These are phyloP conservation scores for Crematogaster levior DNA, from an alignment of 2,888 invertebrate genomes.

Conservation along the genomic window DNA sequence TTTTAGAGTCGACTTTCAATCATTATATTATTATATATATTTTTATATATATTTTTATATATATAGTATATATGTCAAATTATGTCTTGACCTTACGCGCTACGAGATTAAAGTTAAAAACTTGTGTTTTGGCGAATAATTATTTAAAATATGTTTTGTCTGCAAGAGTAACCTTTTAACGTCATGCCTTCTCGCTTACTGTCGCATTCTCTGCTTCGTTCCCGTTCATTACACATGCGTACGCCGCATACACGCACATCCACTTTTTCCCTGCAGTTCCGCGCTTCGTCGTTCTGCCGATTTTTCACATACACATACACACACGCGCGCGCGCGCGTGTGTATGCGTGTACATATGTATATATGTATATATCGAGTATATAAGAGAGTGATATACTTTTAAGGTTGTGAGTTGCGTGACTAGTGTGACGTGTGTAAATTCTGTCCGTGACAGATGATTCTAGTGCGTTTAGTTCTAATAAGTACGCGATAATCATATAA, in stretches of 20 bases:
- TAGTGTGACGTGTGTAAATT: constrained; percentile 24
- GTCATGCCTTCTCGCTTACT: constrained; percentile 45
- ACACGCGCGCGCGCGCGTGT: background rate
- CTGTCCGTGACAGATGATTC: constrained; percentile 59
- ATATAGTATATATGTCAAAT: constrained; percentile 70
- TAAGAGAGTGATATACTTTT: constrained; percentile 8
- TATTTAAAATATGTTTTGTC: constrained; percentile 85
- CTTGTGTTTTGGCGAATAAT: constrained; percentile 84
- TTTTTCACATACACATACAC: background rate
- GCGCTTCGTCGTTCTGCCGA: constrained; percentile 1
- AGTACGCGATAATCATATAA: constrained; percentile 76
- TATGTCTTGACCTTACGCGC: constrained; percentile 80
- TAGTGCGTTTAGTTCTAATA: constrained; percentile 70
- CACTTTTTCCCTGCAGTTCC: constrained; percentile 12
- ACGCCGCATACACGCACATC: constrained; percentile 68
- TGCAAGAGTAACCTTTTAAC: constrained; percentile 68
- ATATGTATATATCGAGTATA: constrained; percentile 16
- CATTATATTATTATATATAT: constrained; percentile 65
- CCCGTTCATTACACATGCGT: constrained; percentile 49
- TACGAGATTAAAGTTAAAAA: constrained; percentile 83
- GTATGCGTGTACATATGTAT: background rate
- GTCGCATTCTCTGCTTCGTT: constrained; percentile 41
- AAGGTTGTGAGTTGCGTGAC: constrained; percentile 25
- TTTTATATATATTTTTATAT: constrained; percentile 51
- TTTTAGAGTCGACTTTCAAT: constrained; percentile 85